These are phyloP conservation scores for Lanistes nyassanus DNA, from an alignment of 1,140 invertebrate species.

Conservation along the genomic window DNA sequence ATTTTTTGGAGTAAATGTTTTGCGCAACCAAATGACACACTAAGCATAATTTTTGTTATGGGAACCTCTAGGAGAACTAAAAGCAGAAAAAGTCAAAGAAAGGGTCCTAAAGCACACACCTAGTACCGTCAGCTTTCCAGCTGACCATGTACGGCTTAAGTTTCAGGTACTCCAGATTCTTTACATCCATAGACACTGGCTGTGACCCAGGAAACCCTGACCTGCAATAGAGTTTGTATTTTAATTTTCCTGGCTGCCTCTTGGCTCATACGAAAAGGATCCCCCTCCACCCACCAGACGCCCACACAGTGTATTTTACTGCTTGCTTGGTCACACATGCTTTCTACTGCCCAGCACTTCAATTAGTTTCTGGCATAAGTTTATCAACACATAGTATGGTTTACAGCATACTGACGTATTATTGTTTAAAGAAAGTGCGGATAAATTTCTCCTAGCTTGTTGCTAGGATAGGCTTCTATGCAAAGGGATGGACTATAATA, in stretches of 20 bases:
- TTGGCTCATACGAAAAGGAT: no score
- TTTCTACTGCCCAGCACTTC: background rate
- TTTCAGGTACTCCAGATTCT: slow-evolving; percentile 82
- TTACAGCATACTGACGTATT: no score
- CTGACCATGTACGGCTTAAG: slow-evolving; percentile 93
- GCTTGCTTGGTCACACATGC: background rate
- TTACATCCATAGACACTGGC: slow-evolving; percentile 93
- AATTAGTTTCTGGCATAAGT: no score
- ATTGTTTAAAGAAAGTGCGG: no score
- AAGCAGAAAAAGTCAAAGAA: background rate
- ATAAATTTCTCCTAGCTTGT: no score
- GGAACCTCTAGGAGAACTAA: no score
- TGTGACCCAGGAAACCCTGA: slow-evolving; percentile 94
- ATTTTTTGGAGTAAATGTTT: no score
- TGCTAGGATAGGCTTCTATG: no score
- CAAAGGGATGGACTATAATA: no score
- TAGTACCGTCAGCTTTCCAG: slow-evolving; percentile 98
- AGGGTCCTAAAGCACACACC: slow-evolving; percentile 68
- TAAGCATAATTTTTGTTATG: no score
- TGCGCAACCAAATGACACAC: no score
- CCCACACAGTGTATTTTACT: background rate
- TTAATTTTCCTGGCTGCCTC: background rate
- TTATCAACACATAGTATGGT: no score
- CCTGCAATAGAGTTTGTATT: slow-evolving; percentile 53
- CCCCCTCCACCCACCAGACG: background rate